phyloP scores from a whole-genome alignment of 2,888 invertebrate species.

The Sinhomidia bicolor region DNA sequence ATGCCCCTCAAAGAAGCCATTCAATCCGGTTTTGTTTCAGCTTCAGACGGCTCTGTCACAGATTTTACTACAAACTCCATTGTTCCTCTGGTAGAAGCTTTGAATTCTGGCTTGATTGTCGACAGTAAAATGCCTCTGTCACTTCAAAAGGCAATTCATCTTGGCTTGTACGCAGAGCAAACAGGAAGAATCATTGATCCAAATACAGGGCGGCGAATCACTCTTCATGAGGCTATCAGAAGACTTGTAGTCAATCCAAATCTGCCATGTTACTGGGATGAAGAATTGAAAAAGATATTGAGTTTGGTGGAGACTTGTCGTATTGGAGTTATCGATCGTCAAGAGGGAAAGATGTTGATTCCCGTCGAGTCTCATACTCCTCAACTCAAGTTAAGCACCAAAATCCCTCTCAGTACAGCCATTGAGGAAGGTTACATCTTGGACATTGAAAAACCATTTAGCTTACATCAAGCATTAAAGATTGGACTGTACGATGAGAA shows the following conservation, averaged over 20 bases:
- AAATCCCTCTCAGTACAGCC: slow-evolving; percentile 83
- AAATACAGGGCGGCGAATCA: slow-evolving; percentile 89
- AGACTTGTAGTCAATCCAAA: slow-evolving; percentile 91
- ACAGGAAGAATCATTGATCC: slow-evolving; percentile 93
- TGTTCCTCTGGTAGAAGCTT: slow-evolving; percentile 88
- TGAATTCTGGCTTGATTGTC: slow-evolving; percentile 89
- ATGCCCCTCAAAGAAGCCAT: slow-evolving; percentile 91
- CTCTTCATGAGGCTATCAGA: slow-evolving; percentile 91
- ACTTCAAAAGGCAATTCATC: slow-evolving; percentile 91
- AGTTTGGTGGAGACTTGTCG: slow-evolving; percentile 91
- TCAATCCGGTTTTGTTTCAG: slow-evolving; percentile 88
- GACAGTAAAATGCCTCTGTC: slow-evolving; percentile 92
- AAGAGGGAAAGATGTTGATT: slow-evolving; percentile 88
- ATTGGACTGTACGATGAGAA: slow-evolving; percentile 90
- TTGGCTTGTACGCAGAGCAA: slow-evolving; percentile 91
- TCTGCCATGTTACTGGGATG: slow-evolving; percentile 88
- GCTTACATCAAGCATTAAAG: slow-evolving; percentile 89
- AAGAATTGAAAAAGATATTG: slow-evolving; percentile 88
- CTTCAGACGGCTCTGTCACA: slow-evolving; percentile 85
- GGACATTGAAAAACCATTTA: slow-evolving; percentile 90
- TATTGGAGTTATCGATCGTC: slow-evolving; percentile 89
- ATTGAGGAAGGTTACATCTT: slow-evolving; percentile 90
- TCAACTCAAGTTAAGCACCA: slow-evolving; percentile 56
- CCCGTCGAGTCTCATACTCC: slow-evolving; percentile 82
- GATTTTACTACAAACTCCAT: slow-evolving; percentile 86